A percentile compares a stretch with the other conserved stretches of the same genome.
Conservation (phyloP, 2,797 vertebrate species). For the Limnodromus scolopaceus region DNA sequence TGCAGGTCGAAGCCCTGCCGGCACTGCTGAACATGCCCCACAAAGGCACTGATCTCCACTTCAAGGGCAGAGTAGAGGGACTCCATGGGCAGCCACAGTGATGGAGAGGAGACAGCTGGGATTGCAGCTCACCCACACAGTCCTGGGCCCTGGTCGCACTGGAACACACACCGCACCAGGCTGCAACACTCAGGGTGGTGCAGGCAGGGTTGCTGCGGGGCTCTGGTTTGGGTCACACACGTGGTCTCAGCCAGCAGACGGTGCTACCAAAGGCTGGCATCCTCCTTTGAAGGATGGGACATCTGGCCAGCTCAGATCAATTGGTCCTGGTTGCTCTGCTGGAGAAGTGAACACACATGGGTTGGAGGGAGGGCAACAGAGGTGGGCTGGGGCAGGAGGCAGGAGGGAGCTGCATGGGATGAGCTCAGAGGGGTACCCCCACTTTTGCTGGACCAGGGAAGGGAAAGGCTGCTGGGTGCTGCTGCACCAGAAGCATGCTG, state of each 20-base stretch:
- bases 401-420: background rate
- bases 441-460: background rate
- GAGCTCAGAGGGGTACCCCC: background rate
- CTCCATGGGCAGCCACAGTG: background rate
- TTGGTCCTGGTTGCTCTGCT: background rate
- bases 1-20: constrained; percentile 39
- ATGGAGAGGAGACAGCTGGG: background rate
- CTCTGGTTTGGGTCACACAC: background rate
- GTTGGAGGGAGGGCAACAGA: background rate
- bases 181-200: fast-evolving
- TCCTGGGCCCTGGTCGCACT: background rate
- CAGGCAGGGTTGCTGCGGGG: background rate
- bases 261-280: background rate
- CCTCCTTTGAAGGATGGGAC: background rate
- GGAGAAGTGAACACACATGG: fast-evolving
- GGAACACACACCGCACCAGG: background rate
- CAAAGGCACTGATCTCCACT: constrained; percentile 43
- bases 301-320: background rate
- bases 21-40: background rate
- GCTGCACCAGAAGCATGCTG: background rate
- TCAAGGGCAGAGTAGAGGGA: constrained; percentile 37
- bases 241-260: background rate
- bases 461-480: background rate
- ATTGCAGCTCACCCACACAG: background rate
- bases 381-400: background rate